phyloP scores from a whole-genome alignment of 1,140 invertebrate species.

The Drosophila kohkoa region DNA sequence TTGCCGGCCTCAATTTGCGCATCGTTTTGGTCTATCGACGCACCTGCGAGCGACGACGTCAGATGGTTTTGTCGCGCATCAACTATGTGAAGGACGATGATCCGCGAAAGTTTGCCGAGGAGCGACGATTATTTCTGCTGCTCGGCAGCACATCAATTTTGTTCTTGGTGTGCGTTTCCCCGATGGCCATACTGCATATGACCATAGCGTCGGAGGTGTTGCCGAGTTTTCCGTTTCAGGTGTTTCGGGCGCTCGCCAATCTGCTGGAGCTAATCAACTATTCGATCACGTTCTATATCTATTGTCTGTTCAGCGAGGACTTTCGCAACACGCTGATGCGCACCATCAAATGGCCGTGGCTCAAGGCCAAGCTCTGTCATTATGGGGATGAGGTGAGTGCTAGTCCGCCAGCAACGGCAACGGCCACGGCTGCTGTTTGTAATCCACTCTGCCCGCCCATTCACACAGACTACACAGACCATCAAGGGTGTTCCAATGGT shows the following conservation, averaged over 20 bases:
- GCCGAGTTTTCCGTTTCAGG: constrained; percentile 88
- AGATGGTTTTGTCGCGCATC: constrained; percentile 87
- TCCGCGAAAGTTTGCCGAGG: constrained; percentile 89
- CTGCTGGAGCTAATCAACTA: constrained; percentile 91
- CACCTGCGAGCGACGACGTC: constrained; percentile 88
- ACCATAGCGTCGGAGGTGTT: constrained; percentile 88
- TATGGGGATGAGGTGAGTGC: constrained; percentile 80
- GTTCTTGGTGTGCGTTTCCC: constrained; percentile 91
- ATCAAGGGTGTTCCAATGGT: constrained; percentile 61
- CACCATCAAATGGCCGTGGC: constrained; percentile 88
- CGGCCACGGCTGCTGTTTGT: constrained; percentile 55
- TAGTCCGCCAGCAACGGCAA: constrained; percentile 62
- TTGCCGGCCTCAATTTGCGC: constrained; percentile 89
- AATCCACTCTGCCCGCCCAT: constrained; percentile 58
- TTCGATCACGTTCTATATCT: constrained; percentile 92
- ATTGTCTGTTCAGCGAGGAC: constrained; percentile 91
- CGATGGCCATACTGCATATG: constrained; percentile 90
- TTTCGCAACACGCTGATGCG: constrained; percentile 89
- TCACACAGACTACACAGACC: constrained; percentile 52
- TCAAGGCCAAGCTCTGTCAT: constrained; percentile 70
- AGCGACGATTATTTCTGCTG: constrained; percentile 89
- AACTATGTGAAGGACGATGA: constrained; percentile 86
- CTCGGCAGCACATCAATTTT: constrained; percentile 90
- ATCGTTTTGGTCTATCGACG: constrained; percentile 89
- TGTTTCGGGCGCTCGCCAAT: constrained; percentile 91